Evolutionary conservation across 2,797 vertebrate species (phyloP).

Genomic region (Sciurus carolinensis): DNA sequence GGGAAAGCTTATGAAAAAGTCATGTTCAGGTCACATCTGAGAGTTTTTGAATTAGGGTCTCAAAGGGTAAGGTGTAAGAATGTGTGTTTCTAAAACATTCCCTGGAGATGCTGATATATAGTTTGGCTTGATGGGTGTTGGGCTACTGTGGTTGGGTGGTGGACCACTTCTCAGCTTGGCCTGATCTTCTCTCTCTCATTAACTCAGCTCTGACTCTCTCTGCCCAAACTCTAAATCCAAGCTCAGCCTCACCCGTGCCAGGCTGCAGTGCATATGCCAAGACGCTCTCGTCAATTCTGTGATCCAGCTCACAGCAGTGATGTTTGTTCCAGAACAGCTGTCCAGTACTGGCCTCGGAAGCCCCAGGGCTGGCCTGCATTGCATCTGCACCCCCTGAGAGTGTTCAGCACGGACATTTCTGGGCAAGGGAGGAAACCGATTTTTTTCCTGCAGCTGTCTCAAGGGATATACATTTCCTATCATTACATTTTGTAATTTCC

Average conservation of each 20-base stretch:
- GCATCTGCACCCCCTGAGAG: not conserved
- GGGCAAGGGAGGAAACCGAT: not conserved
- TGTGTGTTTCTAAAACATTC: not conserved
- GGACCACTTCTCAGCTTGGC: not conserved
- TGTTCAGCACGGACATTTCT: conserved; percentile 46
- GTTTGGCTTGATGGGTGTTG: not conserved
- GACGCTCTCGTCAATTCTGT: not conserved
- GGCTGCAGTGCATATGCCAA: not conserved
- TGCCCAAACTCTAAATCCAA: not conserved
- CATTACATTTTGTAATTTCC: conserved; percentile 58
- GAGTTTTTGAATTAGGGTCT: not conserved
- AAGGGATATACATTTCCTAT: not conserved
- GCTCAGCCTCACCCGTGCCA: not conserved
- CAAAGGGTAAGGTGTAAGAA: not conserved
- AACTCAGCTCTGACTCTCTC: not conserved
- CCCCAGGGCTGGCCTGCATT: not conserved
- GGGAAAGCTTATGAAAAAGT: not conserved
- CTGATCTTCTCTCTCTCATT: not conserved
- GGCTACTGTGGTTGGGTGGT: no score
- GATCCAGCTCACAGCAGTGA: not conserved
- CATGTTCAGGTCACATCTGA: not conserved
- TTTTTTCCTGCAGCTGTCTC: conserved; percentile 38
- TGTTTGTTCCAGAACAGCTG: not conserved
- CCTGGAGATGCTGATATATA: not conserved
- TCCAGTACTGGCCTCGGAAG: not conserved